Evolutionary conservation across 2,888 invertebrate species (phyloP), one percentile per base, ranked within the genome.

Genomic region (Rotaria sp.): DNA sequence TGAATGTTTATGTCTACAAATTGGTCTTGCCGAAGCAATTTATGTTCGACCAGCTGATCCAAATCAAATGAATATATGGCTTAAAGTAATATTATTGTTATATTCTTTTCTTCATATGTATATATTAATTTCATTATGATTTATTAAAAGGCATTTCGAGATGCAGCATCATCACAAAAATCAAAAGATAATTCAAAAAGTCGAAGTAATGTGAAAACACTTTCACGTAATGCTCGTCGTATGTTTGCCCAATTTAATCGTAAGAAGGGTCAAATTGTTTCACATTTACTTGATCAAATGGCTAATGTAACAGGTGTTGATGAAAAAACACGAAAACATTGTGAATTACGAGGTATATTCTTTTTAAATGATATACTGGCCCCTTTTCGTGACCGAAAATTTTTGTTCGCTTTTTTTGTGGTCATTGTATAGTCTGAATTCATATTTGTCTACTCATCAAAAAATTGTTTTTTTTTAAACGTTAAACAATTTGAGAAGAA

Each of bases 311-410:
- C 80, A 26, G 80, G 80, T 45, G 80, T 80, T 15, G 80, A 80
- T 80, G 80, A 80, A n/a, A 80, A 80, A 80, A 80, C 80, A 80
- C 24, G 80, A 26, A 80, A 80, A 80, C 80, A 80, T 80, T 80
- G 80, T 21, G 45, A 80, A 80, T n/a, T 80, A 45, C 41, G 80
- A 80, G 80, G 80, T 80, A 38, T 5, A 67, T 30, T 67, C 8
- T 2, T 67, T 67, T n/a, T n/a, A n/a, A n/a, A n/a, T n/a, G n/a
- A n/a, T n/a, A n/a, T n/a, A n/a, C n/a, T n/a, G n/a, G n/a, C n/a
- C n/a, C n/a, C n/a, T n/a, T n/a, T n/a, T n/a, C n/a, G n/a, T n/a
- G n/a, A n/a, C n/a, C n/a, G n/a, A n/a, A n/a, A n/a, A n/a, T n/a
- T n/a, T n/a, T n/a, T n/a, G n/a, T n/a, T n/a, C n/a, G n/a, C n/a